Conservation (phyloP, 2,797 vertebrate genomes). For the Myripristis murdjan region DNA sequence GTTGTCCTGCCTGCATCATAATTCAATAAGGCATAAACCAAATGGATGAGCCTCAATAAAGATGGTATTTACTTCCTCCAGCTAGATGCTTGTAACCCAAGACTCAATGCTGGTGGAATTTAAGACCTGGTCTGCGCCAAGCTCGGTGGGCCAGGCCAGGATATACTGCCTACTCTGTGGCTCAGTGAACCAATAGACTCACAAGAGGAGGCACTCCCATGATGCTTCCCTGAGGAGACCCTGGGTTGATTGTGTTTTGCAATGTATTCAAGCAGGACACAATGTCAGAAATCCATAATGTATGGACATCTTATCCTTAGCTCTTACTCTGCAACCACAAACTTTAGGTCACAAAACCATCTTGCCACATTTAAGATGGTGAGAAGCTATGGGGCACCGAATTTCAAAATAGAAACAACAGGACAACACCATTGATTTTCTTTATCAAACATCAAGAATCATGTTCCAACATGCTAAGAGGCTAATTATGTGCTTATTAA, state of each 20-base stretch:
- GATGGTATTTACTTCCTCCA: slow-evolving; percentile 74
- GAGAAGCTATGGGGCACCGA: too few relatives aligned
- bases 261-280: slow-evolving; percentile 26
- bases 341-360: too few relatives aligned
- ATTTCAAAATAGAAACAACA: too few relatives aligned
- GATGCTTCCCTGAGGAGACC: slow-evolving; percentile 36
- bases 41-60: slow-evolving; percentile 81
- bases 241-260: slow-evolving; percentile 35
- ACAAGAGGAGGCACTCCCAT: slow-evolving; percentile 28
- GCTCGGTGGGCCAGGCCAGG: slow-evolving; percentile 38
- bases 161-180: slow-evolving; percentile 59
- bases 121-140: slow-evolving; percentile 67
- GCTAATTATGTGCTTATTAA: too few relatives aligned
- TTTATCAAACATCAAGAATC: too few relatives aligned
- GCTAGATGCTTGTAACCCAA: slow-evolving; percentile 70
- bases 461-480: too few relatives aligned
- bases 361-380: too few relatives aligned
- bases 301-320: slow-evolving; percentile 24
- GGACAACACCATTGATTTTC: too few relatives aligned
- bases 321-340: slow-evolving; percentile 2
- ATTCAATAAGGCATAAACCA: slow-evolving; percentile 81
- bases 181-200: slow-evolving; percentile 33
- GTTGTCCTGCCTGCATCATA: slow-evolving; percentile 70
- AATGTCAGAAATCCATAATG: slow-evolving; percentile 24
- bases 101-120: slow-evolving; percentile 65